phyloP scores from a whole-genome alignment of 2,888 invertebrate genomes.

The Sipunculus nudus region DNA sequence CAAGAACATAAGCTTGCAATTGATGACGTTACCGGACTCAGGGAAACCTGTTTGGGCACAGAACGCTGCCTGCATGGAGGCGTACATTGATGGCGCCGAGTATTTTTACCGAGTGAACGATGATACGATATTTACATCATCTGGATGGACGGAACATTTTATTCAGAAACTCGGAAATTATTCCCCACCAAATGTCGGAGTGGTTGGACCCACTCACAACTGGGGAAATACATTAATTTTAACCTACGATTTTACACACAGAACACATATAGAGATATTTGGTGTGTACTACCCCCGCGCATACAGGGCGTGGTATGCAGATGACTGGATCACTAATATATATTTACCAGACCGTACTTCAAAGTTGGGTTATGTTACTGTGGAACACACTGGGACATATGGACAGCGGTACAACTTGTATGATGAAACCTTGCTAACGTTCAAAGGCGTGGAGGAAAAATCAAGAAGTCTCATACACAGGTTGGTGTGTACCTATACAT shows the following conservation, averaged over 20 bases:
- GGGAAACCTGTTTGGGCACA: conserved; percentile 42
- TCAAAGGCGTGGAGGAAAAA: no score
- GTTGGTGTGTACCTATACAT: no score
- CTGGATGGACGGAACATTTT: conserved; percentile 26
- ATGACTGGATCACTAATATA: conserved; percentile 40
- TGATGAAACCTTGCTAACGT: no score
- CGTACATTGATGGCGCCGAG: conserved; percentile 33
- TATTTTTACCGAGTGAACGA: conserved; percentile 41
- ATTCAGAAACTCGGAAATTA: no score
- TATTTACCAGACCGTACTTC: conserved; percentile 25
- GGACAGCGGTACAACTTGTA: conserved; percentile 33
- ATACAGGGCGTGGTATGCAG: conserved; percentile 37
- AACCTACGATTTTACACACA: conserved; percentile 38
- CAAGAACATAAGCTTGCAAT: conserved; percentile 18
- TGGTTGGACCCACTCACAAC: conserved; percentile 36
- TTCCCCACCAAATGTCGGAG: conserved; percentile 33
- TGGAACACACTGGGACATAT: conserved; percentile 21
- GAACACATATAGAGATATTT: conserved; percentile 34
- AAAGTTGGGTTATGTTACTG: conserved; percentile 23
- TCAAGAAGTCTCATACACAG: no score
- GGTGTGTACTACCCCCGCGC: conserved; percentile 39
- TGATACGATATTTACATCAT: conserved; percentile 21
- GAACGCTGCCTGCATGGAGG: conserved; percentile 44
- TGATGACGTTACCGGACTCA: conserved; percentile 31
- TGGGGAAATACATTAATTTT: conserved; percentile 34